Evolutionary conservation across 2,888 invertebrate species (phyloP).

Genomic region (Leucozona laternaria): DNA sequence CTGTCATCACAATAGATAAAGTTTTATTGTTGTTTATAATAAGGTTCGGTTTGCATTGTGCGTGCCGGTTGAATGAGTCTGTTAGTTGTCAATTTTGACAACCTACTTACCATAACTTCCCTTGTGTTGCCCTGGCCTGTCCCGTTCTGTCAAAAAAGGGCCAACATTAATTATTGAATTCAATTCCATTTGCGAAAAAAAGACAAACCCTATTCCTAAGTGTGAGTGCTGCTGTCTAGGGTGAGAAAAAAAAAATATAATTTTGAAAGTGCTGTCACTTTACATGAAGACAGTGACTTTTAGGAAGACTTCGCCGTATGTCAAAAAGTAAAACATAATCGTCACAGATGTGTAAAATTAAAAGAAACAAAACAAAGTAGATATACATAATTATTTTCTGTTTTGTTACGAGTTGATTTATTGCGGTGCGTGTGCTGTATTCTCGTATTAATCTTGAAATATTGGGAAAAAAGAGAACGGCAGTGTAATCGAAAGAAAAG

Average conservation of each 20-base stretch:
- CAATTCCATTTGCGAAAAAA: constrained; percentile 46
- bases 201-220: constrained; percentile 14
- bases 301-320: constrained; percentile 45
- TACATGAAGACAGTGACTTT: neutral
- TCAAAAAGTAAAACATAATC: constrained; percentile 62
- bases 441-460: constrained; percentile 39
- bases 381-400: constrained; percentile 10
- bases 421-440: constrained; percentile 9
- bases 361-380: constrained; percentile 45
- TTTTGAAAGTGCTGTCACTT: constrained; percentile 55
- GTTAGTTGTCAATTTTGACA: constrained; percentile 25
- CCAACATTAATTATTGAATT: constrained; percentile 65
- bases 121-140: constrained; percentile 5
- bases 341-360: constrained; percentile 26
- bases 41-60: constrained; percentile 36
- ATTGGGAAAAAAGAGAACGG: constrained; percentile 26
- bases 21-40: constrained; percentile 17
- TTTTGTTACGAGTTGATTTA: constrained; percentile 19
- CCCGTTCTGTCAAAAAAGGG: too few relatives aligned
- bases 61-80: constrained; percentile 19
- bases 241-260: constrained; percentile 33
- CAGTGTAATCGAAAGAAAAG: constrained; percentile 37
- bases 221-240: constrained; percentile 42
- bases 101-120: constrained; percentile 5
- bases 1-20: constrained; percentile 28